phyloP scores from a whole-genome alignment of 2,113 vertebrate species.

The Pardalotus punctatus region DNA sequence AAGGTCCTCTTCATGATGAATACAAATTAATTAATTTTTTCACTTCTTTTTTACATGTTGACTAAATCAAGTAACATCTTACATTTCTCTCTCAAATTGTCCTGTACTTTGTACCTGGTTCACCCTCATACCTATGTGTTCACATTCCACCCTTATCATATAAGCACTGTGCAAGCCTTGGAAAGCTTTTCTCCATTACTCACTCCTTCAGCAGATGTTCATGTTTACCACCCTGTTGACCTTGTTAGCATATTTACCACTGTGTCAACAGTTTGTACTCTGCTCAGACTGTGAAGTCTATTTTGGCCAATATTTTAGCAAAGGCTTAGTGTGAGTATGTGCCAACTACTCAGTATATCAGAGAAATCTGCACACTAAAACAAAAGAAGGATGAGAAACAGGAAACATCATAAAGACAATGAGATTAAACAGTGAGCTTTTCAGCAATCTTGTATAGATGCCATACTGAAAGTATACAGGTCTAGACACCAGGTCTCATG shows the following conservation, averaged over 20 bases:
- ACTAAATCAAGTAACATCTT: too few species aligned
- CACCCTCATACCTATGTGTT: background rate
- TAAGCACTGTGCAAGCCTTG: background rate
- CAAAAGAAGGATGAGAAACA: background rate
- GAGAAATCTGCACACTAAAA: background rate
- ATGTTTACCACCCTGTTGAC: constrained; percentile 1
- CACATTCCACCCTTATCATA: background rate
- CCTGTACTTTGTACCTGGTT: background rate
- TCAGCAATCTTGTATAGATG: background rate
- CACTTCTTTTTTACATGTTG: too few species aligned
- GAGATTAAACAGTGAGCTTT: background rate
- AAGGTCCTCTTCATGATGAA: too few species aligned
- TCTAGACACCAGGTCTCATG: background rate
- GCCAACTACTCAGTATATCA: background rate
- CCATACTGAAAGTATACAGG: background rate
- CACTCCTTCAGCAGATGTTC: background rate
- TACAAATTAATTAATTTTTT: too few species aligned
- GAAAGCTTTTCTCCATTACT: background rate
- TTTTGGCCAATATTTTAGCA: background rate
- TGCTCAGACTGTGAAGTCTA: background rate
- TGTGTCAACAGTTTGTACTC: background rate
- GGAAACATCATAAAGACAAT: background rate
- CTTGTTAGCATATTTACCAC: background rate
- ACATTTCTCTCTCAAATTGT: background rate
- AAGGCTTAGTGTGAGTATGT: background rate